phyloP scores from a whole-genome alignment of 1,140 invertebrate species.

The Megalopta genalis region DNA sequence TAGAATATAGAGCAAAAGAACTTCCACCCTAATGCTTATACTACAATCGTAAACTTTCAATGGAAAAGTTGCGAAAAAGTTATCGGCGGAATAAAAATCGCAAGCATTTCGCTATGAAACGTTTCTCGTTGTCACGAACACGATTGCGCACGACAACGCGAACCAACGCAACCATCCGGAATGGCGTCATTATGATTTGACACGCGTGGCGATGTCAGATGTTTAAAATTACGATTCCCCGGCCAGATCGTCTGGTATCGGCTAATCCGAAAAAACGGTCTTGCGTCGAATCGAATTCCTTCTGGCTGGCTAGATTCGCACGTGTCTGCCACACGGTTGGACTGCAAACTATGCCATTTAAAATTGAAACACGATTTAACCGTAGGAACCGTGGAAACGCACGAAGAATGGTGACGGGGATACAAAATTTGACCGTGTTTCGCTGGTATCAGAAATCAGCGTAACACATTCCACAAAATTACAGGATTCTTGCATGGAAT shows the following conservation, averaged over 20 bases:
- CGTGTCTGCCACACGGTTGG: slow-evolving; percentile 32
- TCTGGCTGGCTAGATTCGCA: slow-evolving; percentile 51
- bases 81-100: not conserved
- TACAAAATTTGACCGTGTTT: not conserved
- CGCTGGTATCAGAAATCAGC: not conserved
- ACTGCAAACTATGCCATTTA: slow-evolving; percentile 25
- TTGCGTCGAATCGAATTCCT: slow-evolving; percentile 59
- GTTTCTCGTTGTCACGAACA: slow-evolving; percentile 42
- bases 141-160: slow-evolving; percentile 16
- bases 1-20: no score
- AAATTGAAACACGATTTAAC: slow-evolving; percentile 39
- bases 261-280: slow-evolving; percentile 44
- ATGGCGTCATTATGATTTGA: slow-evolving; percentile 24
- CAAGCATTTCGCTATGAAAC: no score
- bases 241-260: slow-evolving; percentile 2
- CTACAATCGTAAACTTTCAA: not conserved
- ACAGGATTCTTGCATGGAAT: not conserved
- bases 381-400: slow-evolving; percentile 29
- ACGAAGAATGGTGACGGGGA: not conserved
- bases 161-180: slow-evolving; percentile 5
- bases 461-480: not conserved
- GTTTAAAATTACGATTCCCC: slow-evolving; percentile 39
- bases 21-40: no score
- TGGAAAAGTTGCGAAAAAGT: not conserved
- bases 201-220: slow-evolving; percentile 43